Evolutionary conservation across 2,888 invertebrate species (phyloP).

Genomic region (Chrysopilus asiliformis): DNA sequence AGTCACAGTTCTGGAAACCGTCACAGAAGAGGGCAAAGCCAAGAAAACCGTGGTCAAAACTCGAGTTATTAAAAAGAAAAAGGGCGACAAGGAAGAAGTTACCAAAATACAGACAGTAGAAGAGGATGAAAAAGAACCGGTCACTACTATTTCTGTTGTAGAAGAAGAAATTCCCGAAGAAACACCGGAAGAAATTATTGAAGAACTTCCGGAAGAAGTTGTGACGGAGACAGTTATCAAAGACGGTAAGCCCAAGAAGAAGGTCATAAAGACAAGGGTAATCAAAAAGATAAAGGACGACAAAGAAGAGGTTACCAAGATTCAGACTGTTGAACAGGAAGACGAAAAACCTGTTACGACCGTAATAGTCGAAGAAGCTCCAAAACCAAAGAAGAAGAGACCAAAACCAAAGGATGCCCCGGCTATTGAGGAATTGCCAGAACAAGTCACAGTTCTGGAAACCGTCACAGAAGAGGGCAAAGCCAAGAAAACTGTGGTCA

Average conservation of each 20-base stretch:
- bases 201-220: slow-evolving; percentile 29
- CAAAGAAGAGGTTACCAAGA: slow-evolving; percentile 25
- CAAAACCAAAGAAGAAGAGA: no score
- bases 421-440: slow-evolving; percentile 26
- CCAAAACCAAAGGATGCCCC: slow-evolving; percentile 23
- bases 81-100: slow-evolving; percentile 28
- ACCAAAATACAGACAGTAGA: slow-evolving; percentile 29
- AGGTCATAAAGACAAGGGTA: slow-evolving; percentile 22
- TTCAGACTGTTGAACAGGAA: slow-evolving; percentile 25
- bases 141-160: slow-evolving; percentile 20
- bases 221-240: slow-evolving; percentile 9
- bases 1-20: slow-evolving; percentile 33
- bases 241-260: slow-evolving; percentile 21
- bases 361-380: slow-evolving; percentile 23
- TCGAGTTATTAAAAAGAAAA: slow-evolving; percentile 27
- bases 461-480: slow-evolving; percentile 20
- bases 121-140: slow-evolving; percentile 23
- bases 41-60: slow-evolving; percentile 25
- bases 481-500: slow-evolving; percentile 22
- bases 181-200: slow-evolving; percentile 23
- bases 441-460: slow-evolving; percentile 16
- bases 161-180: slow-evolving; percentile 24
- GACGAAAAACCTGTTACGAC: slow-evolving; percentile 24
- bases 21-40: slow-evolving; percentile 29
- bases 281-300: slow-evolving; percentile 30